Conservation (phyloP, 2,113 vertebrate genomes). For the Callaeas wilsoni region DNA sequence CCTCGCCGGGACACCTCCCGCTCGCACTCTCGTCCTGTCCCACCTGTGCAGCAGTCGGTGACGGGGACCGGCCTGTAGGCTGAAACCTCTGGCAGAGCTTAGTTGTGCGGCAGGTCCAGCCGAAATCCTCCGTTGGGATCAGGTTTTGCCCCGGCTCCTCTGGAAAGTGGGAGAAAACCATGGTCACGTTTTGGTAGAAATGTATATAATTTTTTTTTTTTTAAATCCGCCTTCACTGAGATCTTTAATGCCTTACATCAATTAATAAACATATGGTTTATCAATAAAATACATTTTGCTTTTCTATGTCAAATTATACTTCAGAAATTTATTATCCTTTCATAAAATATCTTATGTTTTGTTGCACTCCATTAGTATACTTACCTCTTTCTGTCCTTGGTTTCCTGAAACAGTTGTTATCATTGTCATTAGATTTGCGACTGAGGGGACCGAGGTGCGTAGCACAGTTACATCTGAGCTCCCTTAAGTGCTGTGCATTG, state of each 20-base stretch:
- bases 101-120: not conserved
- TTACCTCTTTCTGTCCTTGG: not conserved
- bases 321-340: not conserved
- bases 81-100: too few relatives aligned
- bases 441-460: not conserved
- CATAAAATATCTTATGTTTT: accelerated
- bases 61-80: too few relatives aligned
- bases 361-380: accelerated
- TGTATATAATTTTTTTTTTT: not conserved
- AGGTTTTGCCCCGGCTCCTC: not conserved
- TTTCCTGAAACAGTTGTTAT: not conserved
- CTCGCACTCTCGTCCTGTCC: not conserved
- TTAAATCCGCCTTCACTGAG: not conserved
- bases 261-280: not conserved
- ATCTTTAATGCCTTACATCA: not conserved
- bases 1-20: not conserved
- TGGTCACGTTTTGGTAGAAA: not conserved
- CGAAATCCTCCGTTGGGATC: accelerated
- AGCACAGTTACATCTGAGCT: not conserved
- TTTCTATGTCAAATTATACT: not conserved
- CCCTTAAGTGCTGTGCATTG: not conserved
- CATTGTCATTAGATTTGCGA: not conserved
- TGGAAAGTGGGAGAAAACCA: not conserved
- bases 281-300: not conserved
- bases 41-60: accelerated